Conservation (phyloP, 2,888 invertebrate species). For the Sinotaia quadrata region DNA sequence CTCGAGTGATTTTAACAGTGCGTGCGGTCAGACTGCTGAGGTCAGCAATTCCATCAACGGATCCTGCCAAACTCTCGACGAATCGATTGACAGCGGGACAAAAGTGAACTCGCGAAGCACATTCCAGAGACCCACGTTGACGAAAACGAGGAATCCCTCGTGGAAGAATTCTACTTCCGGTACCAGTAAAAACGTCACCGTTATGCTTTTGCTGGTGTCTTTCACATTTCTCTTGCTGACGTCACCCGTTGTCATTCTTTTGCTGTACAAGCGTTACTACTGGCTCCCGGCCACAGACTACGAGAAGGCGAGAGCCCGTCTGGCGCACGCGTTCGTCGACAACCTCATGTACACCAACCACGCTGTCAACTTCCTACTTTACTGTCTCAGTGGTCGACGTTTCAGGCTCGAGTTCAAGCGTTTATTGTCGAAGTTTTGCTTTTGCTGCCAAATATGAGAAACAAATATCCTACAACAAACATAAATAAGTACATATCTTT, state of each 20-base stretch:
- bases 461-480: background rate
- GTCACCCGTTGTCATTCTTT: slow-evolving; percentile 30
- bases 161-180: background rate
- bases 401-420: slow-evolving; percentile 30
- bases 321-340: slow-evolving; percentile 33
- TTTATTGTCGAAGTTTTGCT: background rate
- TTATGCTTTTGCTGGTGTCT: slow-evolving; percentile 36
- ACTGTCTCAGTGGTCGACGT: slow-evolving; percentile 33
- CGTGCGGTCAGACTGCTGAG: background rate
- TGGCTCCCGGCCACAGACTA: slow-evolving; percentile 21
- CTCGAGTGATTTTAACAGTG: background rate
- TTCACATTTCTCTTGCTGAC: slow-evolving; percentile 36
- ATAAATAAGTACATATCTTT: background rate
- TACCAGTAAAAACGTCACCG: slow-evolving; percentile 26
- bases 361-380: slow-evolving; percentile 35
- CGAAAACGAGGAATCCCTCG: background rate
- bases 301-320: slow-evolving; percentile 19
- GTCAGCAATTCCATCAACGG: background rate
- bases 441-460: background rate
- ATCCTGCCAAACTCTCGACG: background rate
- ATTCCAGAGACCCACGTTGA: background rate
- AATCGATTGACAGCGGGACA: too few relatives aligned
- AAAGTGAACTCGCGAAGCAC: too few relatives aligned
- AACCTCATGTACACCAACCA: slow-evolving; percentile 44
- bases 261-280: slow-evolving; percentile 29